Evolutionary conservation across 2,797 vertebrate genomes (phyloP).

Genomic region (Hoplostethus atlanticus): DNA sequence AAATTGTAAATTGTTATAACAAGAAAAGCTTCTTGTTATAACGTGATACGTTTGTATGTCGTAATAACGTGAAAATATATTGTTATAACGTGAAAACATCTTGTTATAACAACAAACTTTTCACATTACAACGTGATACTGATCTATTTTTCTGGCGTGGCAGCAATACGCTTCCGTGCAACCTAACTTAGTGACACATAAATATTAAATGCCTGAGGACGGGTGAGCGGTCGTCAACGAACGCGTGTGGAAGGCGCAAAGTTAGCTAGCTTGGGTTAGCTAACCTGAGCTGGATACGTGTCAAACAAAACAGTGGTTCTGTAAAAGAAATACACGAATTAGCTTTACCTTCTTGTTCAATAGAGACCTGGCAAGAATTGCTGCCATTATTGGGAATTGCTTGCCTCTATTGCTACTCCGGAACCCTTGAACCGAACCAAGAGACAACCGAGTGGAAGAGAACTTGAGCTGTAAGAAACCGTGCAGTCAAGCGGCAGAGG

Average conservation of each 20-base stretch:
- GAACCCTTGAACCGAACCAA: constrained; percentile 64
- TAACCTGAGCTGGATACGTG: constrained; percentile 7
- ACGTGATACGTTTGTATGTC: too few species aligned
- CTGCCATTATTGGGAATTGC: constrained; percentile 67
- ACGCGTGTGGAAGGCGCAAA: constrained; percentile 36
- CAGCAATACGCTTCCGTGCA: too few species aligned
- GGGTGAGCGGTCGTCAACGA: constrained; percentile 6
- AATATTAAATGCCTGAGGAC: constrained; percentile 9
- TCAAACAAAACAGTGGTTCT: background rate
- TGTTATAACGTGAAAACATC: too few species aligned
- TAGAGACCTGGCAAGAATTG: constrained; percentile 66
- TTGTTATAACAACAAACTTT: too few species aligned
- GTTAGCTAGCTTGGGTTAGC: constrained; percentile 51
- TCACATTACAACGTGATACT: too few species aligned
- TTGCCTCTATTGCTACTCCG: constrained; percentile 2
- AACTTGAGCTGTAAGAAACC: constrained; percentile 37
- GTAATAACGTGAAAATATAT: too few species aligned
- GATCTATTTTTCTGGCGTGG: too few species aligned
- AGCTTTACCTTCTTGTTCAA: constrained; percentile 67
- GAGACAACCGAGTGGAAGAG: background rate
- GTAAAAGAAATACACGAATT: background rate
- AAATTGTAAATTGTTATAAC: too few species aligned
- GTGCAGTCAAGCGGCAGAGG: background rate
- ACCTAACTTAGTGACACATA: background rate
- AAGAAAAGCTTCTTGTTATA: too few species aligned